These are phyloP conservation scores for Ascaphus truei DNA, from an alignment of 2,113 vertebrate species.

Conservation along the genomic window DNA sequence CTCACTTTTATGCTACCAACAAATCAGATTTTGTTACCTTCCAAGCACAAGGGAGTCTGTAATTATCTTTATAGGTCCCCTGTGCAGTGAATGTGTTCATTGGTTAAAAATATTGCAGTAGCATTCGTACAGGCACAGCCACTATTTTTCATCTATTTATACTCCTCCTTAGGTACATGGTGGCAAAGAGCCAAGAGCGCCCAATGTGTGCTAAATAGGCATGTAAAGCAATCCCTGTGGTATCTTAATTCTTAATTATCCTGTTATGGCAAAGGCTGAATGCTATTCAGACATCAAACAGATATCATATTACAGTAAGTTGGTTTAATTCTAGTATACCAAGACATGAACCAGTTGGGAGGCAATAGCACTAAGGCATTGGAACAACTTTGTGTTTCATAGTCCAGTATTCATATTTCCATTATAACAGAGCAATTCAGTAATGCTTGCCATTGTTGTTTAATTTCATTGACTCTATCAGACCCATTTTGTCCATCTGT, in stretches of 20 bases:
- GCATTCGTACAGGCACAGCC: neutral
- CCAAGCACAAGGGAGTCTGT: too few relatives aligned
- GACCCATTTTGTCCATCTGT: slow-evolving; percentile 53
- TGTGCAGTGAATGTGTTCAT: neutral
- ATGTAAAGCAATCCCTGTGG: slow-evolving; percentile 33
- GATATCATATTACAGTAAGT: slow-evolving; percentile 37
- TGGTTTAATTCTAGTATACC: slow-evolving; percentile 43
- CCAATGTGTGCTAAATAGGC: slow-evolving; percentile 14
- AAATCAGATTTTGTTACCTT: neutral
- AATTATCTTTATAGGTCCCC: neutral
- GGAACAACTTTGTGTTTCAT: slow-evolving; percentile 1
- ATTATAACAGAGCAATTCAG: slow-evolving; percentile 34
- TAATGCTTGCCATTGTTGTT: slow-evolving; percentile 37
- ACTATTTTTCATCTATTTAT: neutral
- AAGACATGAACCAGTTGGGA: slow-evolving; percentile 20
- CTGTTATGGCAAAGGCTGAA: slow-evolving; percentile 32
- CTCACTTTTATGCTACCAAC: neutral
- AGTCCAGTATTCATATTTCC: slow-evolving; percentile 28
- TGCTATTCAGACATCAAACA: slow-evolving; percentile 44
- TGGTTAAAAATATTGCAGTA: neutral
- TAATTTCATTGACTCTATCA: slow-evolving; percentile 46
- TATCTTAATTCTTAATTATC: slow-evolving; percentile 35
- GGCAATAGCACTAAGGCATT: slow-evolving; percentile 27
- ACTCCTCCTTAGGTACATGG: neutral
- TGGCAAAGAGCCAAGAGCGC: slow-evolving; percentile 20